Conservation (phyloP, 2,113 vertebrate genomes). For the Chamaetylas fuelleborni region DNA sequence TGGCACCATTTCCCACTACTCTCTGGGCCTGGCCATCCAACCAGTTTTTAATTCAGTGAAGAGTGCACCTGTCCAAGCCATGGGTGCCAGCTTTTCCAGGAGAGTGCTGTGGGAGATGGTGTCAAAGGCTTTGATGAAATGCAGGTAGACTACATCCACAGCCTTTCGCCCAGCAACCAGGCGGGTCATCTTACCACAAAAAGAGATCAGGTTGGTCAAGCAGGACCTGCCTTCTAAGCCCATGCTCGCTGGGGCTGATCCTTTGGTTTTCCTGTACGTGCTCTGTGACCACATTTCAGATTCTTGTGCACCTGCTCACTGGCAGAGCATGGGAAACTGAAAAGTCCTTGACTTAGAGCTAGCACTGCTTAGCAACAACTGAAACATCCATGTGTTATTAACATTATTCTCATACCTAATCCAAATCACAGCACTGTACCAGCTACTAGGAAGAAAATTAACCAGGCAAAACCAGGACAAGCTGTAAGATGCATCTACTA, state of each 20-base stretch:
- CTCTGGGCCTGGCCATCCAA: neutral
- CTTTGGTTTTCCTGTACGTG: neutral
- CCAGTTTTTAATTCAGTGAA: neutral
- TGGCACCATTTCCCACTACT: neutral
- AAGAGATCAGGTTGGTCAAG: neutral
- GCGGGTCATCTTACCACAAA: neutral
- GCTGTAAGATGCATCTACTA: neutral
- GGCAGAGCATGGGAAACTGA: neutral
- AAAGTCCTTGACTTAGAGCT: neutral
- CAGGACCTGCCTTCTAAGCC: neutral
- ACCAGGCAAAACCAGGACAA: neutral
- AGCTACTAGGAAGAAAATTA: neutral
- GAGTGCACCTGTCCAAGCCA: neutral
- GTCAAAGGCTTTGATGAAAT: neutral
- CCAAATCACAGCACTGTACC: neutral
- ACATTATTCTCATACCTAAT: neutral
- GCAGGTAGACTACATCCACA: neutral
- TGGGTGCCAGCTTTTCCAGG: neutral
- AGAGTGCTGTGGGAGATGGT: accelerated
- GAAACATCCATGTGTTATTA: neutral
- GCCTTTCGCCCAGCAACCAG: neutral
- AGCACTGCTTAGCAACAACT: neutral
- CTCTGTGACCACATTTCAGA: neutral
- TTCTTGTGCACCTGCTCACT: neutral
- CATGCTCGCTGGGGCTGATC: neutral